phyloP scores from a whole-genome alignment of 1,140 invertebrate genomes.

The Neodiprion virginianus region DNA sequence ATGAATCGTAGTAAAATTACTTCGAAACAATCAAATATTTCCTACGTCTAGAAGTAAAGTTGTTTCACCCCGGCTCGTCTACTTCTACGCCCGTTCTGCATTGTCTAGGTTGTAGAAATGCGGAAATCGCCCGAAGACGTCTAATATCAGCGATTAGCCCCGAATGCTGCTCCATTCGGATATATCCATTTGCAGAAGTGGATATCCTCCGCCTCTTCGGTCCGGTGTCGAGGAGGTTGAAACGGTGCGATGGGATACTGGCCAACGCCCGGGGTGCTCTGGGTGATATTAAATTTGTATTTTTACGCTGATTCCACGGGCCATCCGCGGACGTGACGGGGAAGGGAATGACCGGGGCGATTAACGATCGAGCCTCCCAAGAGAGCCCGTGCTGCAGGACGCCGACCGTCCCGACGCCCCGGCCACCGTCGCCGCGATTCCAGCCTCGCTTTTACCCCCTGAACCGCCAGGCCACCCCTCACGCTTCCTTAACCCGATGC shows the following conservation, averaged over 20 bases:
- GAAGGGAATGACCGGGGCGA: constrained; percentile 60
- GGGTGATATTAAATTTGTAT: constrained; percentile 63
- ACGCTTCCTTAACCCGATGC: constrained; percentile 31
- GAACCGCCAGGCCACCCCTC: constrained; percentile 15
- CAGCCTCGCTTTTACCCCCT: constrained; percentile 27
- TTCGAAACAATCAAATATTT: too few relatives aligned
- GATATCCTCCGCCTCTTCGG: constrained; percentile 29
- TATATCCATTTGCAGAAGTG: constrained; percentile 26
- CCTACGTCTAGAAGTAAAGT: too few relatives aligned
- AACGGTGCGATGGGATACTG: background rate
- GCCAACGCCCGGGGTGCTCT: constrained; percentile 26
- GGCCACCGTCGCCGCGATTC: constrained; percentile 33
- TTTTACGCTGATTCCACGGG: constrained; percentile 65
- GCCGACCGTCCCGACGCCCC: constrained; percentile 37
- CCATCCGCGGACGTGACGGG: constrained; percentile 59
- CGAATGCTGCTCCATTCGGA: constrained; percentile 5
- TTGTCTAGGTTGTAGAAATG: too few relatives aligned
- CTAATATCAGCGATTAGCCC: constrained; percentile 16
- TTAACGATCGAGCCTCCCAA: constrained; percentile 60
- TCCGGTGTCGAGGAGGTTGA: constrained; percentile 26
- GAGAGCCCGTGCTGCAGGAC: constrained; percentile 33
- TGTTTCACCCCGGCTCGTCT: too few relatives aligned
- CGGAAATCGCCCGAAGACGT: background rate
- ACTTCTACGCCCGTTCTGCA: too few relatives aligned
- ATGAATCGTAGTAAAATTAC: too few relatives aligned